These are phyloP conservation scores for Patella ulyssiponensis DNA, from an alignment of 2,888 invertebrate species.

Conservation along the genomic window DNA sequence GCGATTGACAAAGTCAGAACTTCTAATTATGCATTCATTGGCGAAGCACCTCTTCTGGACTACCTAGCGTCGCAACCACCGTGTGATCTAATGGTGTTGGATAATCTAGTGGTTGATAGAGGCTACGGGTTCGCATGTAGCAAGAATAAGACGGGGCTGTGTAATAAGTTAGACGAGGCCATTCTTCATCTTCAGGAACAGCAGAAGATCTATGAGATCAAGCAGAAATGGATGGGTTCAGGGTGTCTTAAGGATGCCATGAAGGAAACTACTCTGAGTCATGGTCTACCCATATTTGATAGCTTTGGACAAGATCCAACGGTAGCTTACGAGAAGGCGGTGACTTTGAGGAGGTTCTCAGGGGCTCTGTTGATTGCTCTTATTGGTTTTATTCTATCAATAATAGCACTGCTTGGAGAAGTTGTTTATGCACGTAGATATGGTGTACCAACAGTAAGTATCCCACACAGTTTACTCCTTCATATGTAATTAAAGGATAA, in stretches of 20 bases:
- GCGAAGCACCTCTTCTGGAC: slow-evolving; percentile 38
- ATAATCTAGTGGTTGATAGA: slow-evolving; percentile 33
- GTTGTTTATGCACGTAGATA: slow-evolving; percentile 16
- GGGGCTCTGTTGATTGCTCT: slow-evolving; percentile 16
- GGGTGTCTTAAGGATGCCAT: slow-evolving; percentile 16
- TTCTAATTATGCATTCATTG: slow-evolving; percentile 39
- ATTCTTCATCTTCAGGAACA: slow-evolving; percentile 16
- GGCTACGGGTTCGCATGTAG: slow-evolving; percentile 40
- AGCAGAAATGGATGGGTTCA: slow-evolving; percentile 16
- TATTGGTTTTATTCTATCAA: slow-evolving; percentile 2
- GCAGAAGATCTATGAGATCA: slow-evolving; percentile 14
- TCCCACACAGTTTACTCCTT: too few species aligned
- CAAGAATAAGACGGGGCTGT: not conserved
- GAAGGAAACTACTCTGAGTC: slow-evolving; percentile 5
- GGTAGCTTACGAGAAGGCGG: slow-evolving; percentile 16
- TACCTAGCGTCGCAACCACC: slow-evolving; percentile 32
- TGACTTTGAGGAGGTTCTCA: slow-evolving; percentile 20
- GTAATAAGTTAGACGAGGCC: slow-evolving; percentile 11
- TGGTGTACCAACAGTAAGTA: not conserved
- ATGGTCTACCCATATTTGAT: slow-evolving; percentile 19
- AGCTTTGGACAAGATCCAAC: slow-evolving; percentile 2
- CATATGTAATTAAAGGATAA: too few species aligned
- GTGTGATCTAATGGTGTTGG: slow-evolving; percentile 42
- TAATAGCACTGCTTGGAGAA: slow-evolving; percentile 1
- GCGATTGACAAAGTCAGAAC: slow-evolving; percentile 32